A percentile compares a stretch with the other conserved stretches of the same genome.
Evolutionary conservation across 1,140 invertebrate species (phyloP).

Genomic region (Drosophila orena): DNA sequence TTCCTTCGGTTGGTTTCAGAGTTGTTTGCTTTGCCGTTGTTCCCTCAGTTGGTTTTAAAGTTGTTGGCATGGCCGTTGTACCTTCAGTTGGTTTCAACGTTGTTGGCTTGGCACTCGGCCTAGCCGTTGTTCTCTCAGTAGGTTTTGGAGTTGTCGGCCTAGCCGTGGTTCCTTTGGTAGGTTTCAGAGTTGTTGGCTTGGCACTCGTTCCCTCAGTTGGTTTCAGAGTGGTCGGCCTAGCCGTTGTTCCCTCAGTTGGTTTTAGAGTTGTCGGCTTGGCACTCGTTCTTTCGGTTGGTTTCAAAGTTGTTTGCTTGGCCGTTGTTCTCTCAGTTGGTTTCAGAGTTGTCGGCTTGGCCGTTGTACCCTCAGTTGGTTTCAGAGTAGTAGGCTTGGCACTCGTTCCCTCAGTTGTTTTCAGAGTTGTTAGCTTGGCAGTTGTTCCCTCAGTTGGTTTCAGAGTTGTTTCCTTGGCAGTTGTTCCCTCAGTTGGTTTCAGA

Average conservation of each 20-base stretch:
- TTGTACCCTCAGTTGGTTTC: background rate
- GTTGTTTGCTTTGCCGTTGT: background rate
- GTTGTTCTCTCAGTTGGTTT: background rate
- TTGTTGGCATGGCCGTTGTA: background rate
- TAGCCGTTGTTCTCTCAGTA: background rate
- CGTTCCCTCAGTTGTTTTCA: background rate
- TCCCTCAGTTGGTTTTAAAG: background rate
- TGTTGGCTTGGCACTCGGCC: too few relatives aligned
- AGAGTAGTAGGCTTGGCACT: background rate
- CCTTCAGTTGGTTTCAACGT: background rate
- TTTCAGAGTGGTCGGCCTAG: background rate
- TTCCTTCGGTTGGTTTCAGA: background rate
- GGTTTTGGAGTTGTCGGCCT: constrained; percentile 2
- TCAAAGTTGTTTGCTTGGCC: background rate
- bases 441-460: background rate
- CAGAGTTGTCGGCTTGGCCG: background rate
- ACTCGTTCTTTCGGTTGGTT: background rate
- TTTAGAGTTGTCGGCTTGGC: background rate
- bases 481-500: background rate
- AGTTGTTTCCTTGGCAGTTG: background rate
- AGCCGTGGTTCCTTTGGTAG: background rate
- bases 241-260: background rate
- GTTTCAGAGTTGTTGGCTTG: background rate
- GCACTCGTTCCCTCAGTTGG: background rate
- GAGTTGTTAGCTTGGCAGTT: background rate